Percentiles rank a stretch among this genome's conserved stretches.
Conservation (phyloP, 2,113 vertebrate species). For the Daboia siamensis region DNA sequence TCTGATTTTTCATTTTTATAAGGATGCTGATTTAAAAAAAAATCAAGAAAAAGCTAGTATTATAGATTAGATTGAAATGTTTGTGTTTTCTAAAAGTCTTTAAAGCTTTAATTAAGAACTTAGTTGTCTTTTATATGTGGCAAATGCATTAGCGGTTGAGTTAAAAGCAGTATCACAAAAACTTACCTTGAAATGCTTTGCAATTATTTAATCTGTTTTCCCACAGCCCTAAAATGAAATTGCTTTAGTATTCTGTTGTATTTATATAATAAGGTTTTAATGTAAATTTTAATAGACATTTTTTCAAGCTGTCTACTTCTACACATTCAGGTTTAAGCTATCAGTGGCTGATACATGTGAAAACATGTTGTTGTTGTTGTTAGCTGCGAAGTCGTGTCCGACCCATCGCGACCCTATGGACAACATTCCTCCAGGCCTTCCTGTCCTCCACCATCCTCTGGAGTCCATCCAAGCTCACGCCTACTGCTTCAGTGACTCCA, state of each 20-base stretch:
- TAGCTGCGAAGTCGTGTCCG: too few relatives aligned
- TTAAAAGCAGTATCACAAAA: slow-evolving; percentile 29
- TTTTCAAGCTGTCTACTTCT: slow-evolving; percentile 5
- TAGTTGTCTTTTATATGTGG: slow-evolving; percentile 40
- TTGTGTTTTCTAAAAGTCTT: slow-evolving; percentile 48
- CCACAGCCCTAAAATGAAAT: slow-evolving; percentile 13
- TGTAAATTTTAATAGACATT: neutral
- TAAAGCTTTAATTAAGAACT: slow-evolving; percentile 61
- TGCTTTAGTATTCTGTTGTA: slow-evolving; percentile 17
- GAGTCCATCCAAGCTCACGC: too few relatives aligned
- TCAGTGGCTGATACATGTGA: slow-evolving; percentile 9
- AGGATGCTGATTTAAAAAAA: slow-evolving; percentile 29
- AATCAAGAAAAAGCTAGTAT: slow-evolving; percentile 26
- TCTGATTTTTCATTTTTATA: slow-evolving; percentile 48
- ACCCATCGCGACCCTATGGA: too few relatives aligned
- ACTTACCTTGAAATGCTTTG: slow-evolving; percentile 17
- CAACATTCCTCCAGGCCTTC: too few relatives aligned
- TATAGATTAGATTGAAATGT: slow-evolving; percentile 49
- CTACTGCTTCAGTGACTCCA: too few relatives aligned
- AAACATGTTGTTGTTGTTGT: too few relatives aligned
- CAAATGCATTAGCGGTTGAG: slow-evolving; percentile 44
- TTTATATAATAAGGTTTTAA: slow-evolving; percentile 13
- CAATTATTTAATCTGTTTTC: slow-evolving; percentile 32
- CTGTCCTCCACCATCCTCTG: too few relatives aligned
- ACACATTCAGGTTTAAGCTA: rapidly evolving